Evolutionary conservation across 2,797 vertebrate species (phyloP).

Genomic region (Varecia variegata): DNA sequence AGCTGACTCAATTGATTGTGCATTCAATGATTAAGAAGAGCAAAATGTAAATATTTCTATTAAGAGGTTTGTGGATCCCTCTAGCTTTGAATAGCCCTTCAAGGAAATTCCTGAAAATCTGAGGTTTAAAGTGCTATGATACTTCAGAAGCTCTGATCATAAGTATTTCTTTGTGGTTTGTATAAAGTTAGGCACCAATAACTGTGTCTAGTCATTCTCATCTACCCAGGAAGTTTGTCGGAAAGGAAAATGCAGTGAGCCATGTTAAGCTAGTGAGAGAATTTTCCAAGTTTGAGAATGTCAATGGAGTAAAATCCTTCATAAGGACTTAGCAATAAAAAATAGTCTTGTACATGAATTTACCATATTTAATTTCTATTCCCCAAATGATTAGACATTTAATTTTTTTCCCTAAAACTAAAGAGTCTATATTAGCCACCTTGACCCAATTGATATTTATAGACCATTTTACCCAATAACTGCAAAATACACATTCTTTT

Average conservation of each 20-base stretch:
- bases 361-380: conserved; percentile 62
- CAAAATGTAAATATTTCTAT: conserved; percentile 32
- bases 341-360: conserved; percentile 47
- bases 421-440: conserved; percentile 53
- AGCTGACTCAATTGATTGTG: background rate
- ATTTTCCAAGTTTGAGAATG: background rate
- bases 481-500: conserved; percentile 59
- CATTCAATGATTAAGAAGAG: background rate
- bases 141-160: conserved; percentile 6
- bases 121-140: background rate
- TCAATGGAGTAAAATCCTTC: conserved; percentile 29
- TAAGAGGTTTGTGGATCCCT: background rate
- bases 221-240: conserved; percentile 3
- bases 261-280: background rate
- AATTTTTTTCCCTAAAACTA: conserved; percentile 63
- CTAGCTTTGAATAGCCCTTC: background rate
- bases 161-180: background rate
- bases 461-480: conserved; percentile 60
- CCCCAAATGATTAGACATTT: conserved; percentile 57
- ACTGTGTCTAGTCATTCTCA: background rate
- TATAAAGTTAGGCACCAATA: background rate
- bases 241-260: background rate
- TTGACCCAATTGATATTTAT: conserved; percentile 73
- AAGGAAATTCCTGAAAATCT: background rate
- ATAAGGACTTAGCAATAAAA: conserved; percentile 36